A percentile compares a stretch with the other conserved stretches of the same genome.
These are phyloP conservation scores for Campoplex capitator DNA, from an alignment of 2,888 invertebrate genomes.

Conservation along the genomic window DNA sequence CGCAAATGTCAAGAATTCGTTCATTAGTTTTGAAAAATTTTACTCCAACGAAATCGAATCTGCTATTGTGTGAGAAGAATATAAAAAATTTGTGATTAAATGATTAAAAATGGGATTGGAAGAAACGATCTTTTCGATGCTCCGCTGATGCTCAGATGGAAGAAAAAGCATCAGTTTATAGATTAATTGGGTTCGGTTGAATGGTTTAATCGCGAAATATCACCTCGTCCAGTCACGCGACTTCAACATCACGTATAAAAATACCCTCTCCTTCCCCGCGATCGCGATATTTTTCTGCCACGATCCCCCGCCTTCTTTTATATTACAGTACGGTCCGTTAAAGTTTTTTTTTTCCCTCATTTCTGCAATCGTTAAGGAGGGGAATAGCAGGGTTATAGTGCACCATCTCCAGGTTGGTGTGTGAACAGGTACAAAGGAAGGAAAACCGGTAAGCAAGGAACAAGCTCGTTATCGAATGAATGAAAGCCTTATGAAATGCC, in stretches of 20 bases:
- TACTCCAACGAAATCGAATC: too few relatives aligned
- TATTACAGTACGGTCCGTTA: conserved; percentile 13
- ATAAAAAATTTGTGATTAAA: background rate
- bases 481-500: conserved; percentile 6
- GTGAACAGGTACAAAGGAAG: background rate
- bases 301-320: conserved; percentile 23
- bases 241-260: conserved; percentile 8
- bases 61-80: background rate
- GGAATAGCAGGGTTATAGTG: conserved; percentile 1
- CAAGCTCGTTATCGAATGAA: conserved; percentile 1
- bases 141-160: background rate
- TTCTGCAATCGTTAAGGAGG: conserved; percentile 24
- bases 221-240: conserved; percentile 69
- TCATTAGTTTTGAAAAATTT: too few relatives aligned
- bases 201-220: conserved; percentile 73
- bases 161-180: conserved; percentile 19
- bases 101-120: background rate
- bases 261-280: background rate
- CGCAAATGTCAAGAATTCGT: too few relatives aligned
- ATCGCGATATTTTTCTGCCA: conserved; percentile 6
- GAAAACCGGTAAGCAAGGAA: background rate
- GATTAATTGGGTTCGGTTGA: conserved; percentile 76
- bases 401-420: conserved; percentile 12
- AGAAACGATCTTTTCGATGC: background rate
- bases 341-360: conserved; percentile 45